A percentile compares a stretch with the other conserved stretches of the same genome.
Evolutionary conservation across 2,888 invertebrate species (phyloP).

Genomic region (Agonopterix arenella): DNA sequence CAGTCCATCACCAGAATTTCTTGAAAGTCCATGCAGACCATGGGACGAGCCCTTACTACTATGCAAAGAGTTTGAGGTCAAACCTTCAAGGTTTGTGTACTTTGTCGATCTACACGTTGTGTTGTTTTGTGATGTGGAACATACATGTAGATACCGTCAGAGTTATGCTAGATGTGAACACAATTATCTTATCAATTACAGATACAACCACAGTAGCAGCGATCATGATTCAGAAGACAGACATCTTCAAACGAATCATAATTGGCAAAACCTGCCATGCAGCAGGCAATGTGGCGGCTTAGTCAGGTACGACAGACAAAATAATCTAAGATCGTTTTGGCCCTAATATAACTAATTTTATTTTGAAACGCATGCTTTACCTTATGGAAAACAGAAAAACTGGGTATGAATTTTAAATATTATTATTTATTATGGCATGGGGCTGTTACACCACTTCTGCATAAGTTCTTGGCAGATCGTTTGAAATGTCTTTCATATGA

Average conservation of each 20-base stretch:
- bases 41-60: conserved; percentile 77
- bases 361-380: conserved; percentile 44
- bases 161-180: not conserved
- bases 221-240: conserved; percentile 24
- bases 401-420: conserved; percentile 35
- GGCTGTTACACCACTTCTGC: no score
- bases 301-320: conserved; percentile 59
- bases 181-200: conserved; percentile 15
- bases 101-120: not conserved
- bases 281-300: conserved; percentile 61
- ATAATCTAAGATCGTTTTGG: conserved; percentile 45
- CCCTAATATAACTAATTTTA: conserved; percentile 39
- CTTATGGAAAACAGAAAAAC: conserved; percentile 36
- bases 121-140: not conserved
- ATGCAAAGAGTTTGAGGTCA: conserved; percentile 44
- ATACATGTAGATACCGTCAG: not conserved
- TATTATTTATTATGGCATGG: no score
- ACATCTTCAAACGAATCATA: conserved; percentile 37
- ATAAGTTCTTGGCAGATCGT: no score
- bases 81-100: conserved; percentile 32
- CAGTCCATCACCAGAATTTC: conserved; percentile 73
- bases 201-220: conserved; percentile 27
- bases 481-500: no score
- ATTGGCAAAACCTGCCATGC: conserved; percentile 55
- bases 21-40: conserved; percentile 72